Evolutionary conservation across 2,797 vertebrate species (phyloP).

Genomic region (Thunnus albacares): DNA sequence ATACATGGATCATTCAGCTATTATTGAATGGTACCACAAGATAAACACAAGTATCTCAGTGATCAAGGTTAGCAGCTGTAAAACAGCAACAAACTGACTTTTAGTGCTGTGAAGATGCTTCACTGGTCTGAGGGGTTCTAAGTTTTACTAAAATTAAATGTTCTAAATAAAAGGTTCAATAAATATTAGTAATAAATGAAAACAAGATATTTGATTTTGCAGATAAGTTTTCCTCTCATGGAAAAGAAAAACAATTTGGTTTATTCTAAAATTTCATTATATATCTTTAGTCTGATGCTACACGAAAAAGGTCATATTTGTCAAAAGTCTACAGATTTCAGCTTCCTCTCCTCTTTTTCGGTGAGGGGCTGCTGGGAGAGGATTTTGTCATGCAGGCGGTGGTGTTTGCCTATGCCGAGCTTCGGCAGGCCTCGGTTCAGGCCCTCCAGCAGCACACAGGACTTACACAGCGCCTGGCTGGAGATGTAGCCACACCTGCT

Average conservation of each 20-base stretch:
- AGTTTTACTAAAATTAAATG: background rate
- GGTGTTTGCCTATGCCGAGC: slow-evolving; percentile 91
- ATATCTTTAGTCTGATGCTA: background rate
- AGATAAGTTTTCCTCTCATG: background rate
- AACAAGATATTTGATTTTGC: background rate
- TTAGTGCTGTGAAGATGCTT: background rate
- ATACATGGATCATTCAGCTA: background rate
- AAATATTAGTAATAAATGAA: slow-evolving; percentile 35
- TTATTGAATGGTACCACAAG: background rate
- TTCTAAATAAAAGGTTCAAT: background rate
- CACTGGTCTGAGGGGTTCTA: background rate
- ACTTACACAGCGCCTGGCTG: slow-evolving; percentile 91
- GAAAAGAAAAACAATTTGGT: background rate
- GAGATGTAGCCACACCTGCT: slow-evolving; percentile 91
- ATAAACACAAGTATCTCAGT: background rate
- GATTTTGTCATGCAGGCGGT: slow-evolving; percentile 86
- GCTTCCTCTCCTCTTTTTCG: slow-evolving; percentile 80
- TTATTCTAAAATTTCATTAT: slow-evolving; percentile 14
- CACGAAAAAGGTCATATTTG: background rate
- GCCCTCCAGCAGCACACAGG: slow-evolving; percentile 92
- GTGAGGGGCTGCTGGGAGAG: slow-evolving; percentile 84
- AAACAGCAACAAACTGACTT: background rate
- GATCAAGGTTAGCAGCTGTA: background rate
- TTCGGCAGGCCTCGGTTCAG: slow-evolving; percentile 90
- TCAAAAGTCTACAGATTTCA: slow-evolving; percentile 85